These are phyloP conservation scores for Rhamphomyia laevipes DNA, from an alignment of 2,888 invertebrate species.

Conservation along the genomic window DNA sequence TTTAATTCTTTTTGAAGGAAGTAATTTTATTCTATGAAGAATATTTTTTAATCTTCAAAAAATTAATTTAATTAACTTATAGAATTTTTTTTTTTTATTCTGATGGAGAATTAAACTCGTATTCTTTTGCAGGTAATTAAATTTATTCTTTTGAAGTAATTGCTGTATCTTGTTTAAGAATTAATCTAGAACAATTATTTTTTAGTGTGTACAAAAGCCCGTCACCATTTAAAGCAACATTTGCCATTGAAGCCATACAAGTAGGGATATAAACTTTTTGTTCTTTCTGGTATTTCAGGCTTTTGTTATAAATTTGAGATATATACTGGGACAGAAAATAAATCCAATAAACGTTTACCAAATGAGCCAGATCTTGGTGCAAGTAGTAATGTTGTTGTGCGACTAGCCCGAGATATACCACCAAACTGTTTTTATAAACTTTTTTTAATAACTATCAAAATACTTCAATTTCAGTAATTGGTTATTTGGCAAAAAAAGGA, in stretches of 20 bases:
- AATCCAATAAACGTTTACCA: neutral
- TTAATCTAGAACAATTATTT: too few species aligned
- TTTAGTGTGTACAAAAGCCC: neutral
- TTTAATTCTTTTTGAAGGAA: too few species aligned
- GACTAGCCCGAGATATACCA: conserved; percentile 6
- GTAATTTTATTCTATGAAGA: too few species aligned
- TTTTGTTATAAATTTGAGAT: conserved; percentile 14
- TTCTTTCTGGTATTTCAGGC: conserved; percentile 9
- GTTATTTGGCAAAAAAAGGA: neutral
- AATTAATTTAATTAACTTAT: neutral
- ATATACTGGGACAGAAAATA: conserved; percentile 10
- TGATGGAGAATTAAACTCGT: too few species aligned
- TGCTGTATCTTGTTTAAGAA: too few species aligned
- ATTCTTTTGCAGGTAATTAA: too few species aligned
- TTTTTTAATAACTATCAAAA: neutral
- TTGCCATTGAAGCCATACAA: conserved; percentile 12
- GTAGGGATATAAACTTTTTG: conserved; percentile 13
- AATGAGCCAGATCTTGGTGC: conserved; percentile 13
- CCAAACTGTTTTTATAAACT: neutral
- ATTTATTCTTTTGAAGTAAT: too few species aligned
- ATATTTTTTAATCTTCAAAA: too few species aligned
- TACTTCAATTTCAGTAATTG: neutral
- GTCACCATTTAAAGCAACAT: neutral
- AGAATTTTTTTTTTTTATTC: neutral
- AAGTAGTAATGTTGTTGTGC: conserved; percentile 9